phyloP scores from a whole-genome alignment of 2,888 invertebrate genomes.

The Anagyrus pseudococci region DNA sequence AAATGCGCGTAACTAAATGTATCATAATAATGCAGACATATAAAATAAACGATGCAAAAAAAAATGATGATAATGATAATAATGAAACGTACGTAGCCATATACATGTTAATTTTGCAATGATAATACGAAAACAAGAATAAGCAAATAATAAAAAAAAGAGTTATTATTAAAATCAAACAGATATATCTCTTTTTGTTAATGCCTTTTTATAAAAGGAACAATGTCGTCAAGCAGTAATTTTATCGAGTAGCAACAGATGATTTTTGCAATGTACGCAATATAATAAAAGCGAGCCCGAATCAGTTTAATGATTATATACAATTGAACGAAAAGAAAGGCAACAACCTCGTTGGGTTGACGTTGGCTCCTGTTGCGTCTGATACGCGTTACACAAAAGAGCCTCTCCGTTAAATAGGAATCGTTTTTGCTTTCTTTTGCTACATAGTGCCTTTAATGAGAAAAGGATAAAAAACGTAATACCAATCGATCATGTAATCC shows the following conservation, averaged over 20 bases:
- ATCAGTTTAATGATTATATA: constrained; percentile 20
- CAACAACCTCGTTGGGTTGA: too few relatives aligned
- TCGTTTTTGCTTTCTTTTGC: constrained; percentile 38
- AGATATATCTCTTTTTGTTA: constrained; percentile 21
- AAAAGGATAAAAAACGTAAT: constrained; percentile 27
- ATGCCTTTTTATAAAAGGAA: constrained; percentile 12
- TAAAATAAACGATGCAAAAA: constrained; percentile 11
- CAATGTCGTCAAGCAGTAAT: constrained; percentile 21
- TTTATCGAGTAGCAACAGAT: constrained; percentile 14
- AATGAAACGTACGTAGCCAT: constrained; percentile 17
- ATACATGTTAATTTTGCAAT: constrained; percentile 24
- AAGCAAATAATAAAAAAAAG: constrained; percentile 9
- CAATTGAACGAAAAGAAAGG: constrained; percentile 5
- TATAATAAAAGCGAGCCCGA: constrained; percentile 8
- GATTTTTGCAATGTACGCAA: constrained; percentile 11
- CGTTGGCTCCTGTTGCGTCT: too few relatives aligned
- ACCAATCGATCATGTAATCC: constrained; percentile 36
- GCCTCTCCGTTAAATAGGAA: constrained; percentile 26
- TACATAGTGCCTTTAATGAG: constrained; percentile 39
- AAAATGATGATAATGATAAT: constrained; percentile 13
- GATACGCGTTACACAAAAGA: background rate
- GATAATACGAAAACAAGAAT: constrained; percentile 11
- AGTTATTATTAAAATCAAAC: constrained; percentile 19
- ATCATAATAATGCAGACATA: constrained; percentile 19
- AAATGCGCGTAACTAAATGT: constrained; percentile 30